Evolutionary conservation across 2,113 vertebrate genomes (phyloP), one percentile per base, ranked within the genome.

Genomic region (Nymphicus hollandicus): DNA sequence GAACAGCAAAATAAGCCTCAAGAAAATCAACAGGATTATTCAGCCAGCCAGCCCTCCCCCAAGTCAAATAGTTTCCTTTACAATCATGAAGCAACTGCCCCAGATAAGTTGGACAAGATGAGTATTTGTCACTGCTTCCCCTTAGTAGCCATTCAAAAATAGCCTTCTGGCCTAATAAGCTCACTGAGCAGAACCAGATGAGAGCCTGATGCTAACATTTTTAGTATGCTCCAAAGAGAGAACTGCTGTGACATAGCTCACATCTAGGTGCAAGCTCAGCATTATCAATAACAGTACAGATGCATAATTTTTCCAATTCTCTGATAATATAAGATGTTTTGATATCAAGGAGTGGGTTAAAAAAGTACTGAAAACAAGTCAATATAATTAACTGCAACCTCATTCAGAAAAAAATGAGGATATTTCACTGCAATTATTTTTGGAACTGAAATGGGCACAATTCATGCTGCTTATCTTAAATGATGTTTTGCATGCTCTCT

Each of bases 101-200:
- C 49, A 47, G 14, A 24, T 52, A 39, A 50, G 49, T 33, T 17
- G 29, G 58, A 46, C 23, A 86, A 28, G 76, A 27, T 7, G 10
- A 49, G 3, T 7, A 2, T 7, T 4, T 63, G 28, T 11, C 25
- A 25, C 25, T 63, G 46, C 15, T 31, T 65, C 4, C 14, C 43
- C 4, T 33, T 2, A 14, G 17, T 3, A 44, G 2, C 23, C 46
- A 12, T 9, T 39, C 19, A 31, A 58, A 81, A 87, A 39, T 1
- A 43, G 3, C 55, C 16, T 11, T 46, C 25, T 14, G 13, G 37
- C n/a, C 46, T 27, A n/a, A 13, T 0, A 19, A 44, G 69, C 27
- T 70, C 11, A 41, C 39, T 2, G 0, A 4, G 61, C 47, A 65
- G 39, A 39, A 64, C 25, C 7, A 44, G 20, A 10, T 0, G 22